phyloP scores from a whole-genome alignment of 2,797 vertebrate genomes.

The Podarcis siculus region DNA sequence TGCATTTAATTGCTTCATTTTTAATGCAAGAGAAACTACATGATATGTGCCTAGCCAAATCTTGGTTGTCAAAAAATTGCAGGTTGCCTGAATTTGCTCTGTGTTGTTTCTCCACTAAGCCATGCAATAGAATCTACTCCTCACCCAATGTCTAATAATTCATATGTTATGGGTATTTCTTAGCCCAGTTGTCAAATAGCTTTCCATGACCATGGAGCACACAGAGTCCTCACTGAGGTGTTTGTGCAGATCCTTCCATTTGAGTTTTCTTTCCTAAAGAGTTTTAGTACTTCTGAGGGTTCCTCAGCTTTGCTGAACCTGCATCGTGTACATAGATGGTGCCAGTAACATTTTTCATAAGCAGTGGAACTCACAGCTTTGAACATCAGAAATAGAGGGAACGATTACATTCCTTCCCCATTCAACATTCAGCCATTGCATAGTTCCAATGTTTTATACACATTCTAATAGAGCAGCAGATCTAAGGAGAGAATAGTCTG shows the following conservation, averaged over 20 bases:
- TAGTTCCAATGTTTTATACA: no score
- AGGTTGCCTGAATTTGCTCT: conserved; percentile 5
- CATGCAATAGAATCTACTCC: neutral
- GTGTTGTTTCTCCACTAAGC: neutral
- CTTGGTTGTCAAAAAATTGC: conserved; percentile 6
- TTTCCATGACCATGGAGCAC: neutral
- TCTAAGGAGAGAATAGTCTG: neutral
- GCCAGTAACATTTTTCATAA: no score
- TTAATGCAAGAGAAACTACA: conserved; percentile 1
- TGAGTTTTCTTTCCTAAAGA: no score
- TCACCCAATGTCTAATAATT: neutral
- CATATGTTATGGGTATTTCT: neutral
- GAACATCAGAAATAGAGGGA: no score
- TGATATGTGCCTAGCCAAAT: conserved; percentile 5
- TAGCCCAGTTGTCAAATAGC: neutral
- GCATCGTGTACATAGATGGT: no score
- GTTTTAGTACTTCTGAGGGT: no score
- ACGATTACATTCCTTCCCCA: no score
- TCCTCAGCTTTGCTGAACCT: no score
- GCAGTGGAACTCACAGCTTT: no score
- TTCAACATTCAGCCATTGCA: no score
- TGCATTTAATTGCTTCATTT: conserved; percentile 37
- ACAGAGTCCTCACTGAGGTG: neutral
- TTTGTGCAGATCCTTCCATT: no score
- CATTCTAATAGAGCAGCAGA: neutral